A percentile compares a stretch with the other conserved stretches of the same genome.
Conservation (phyloP, 2,797 vertebrate genomes). For the Dendrocincla tyrannina region DNA sequence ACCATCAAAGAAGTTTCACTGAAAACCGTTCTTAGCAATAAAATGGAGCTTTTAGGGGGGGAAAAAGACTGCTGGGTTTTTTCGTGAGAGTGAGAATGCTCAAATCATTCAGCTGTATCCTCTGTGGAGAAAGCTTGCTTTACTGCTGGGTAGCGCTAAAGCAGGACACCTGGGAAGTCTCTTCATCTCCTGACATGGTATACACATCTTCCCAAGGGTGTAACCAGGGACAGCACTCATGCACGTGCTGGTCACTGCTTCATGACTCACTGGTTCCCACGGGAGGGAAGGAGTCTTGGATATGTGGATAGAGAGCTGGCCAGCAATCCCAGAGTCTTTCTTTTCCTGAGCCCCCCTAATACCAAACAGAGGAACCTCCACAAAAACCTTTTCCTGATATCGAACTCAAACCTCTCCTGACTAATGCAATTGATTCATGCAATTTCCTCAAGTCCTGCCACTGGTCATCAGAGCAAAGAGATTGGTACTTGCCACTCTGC, state of each 20-base stretch:
- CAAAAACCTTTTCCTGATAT: background rate
- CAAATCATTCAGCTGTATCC: background rate
- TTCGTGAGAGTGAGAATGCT: background rate
- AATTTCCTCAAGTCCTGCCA: background rate
- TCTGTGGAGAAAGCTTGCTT: background rate
- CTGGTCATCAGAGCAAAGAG: background rate
- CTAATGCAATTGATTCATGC: background rate
- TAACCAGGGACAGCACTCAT: accelerated
- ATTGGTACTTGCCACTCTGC: background rate
- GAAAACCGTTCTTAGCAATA: background rate
- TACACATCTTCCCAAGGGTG: background rate
- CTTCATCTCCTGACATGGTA: background rate
- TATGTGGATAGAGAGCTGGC: background rate
- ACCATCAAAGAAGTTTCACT: background rate
- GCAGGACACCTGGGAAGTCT: background rate
- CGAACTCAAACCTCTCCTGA: background rate
- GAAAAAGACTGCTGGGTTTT: background rate
- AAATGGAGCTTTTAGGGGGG: background rate
- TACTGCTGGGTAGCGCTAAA: background rate
- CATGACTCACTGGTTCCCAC: background rate
- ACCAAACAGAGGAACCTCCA: background rate
- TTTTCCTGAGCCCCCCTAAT: background rate
- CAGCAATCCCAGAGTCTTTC: background rate
- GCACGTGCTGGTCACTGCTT: background rate
- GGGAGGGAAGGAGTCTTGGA: background rate